Base-by-base conservation (phyloP, 2,797 vertebrate genomes). In the Sebastes taczanowskii region DNA sequence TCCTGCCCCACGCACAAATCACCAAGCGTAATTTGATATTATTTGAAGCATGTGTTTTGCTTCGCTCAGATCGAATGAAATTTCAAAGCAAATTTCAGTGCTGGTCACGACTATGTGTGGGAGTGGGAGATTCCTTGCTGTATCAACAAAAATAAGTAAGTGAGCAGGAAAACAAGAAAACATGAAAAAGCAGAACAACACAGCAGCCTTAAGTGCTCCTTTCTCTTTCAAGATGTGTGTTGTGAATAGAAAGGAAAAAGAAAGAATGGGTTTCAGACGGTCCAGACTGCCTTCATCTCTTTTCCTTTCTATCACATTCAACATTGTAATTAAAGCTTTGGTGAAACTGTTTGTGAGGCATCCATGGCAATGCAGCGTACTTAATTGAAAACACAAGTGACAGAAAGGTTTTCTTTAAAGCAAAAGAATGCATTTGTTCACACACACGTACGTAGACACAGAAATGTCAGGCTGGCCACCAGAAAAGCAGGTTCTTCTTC, bases 401-500 rank as follows among this genome's bases (percentile, higher is more conserved):
- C 32, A 49, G 23, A 68, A 38, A 74, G 23, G 4, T 60, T 49
- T 56, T 35, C 16, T 58, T 25, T n/a, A 13, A 53, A 46, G 22
- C 20, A 58, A 55, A 67, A 5, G 53, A 42, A 60, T 55, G 29
- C 3, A 23, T 63, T 32, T 42, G n/a, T 29, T 23, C 55, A 6
- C 29, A 16, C 13, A 23, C 22, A 53, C 3, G 42, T 9, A 5
- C 14, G 2, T 0, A 38, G n/a, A 46, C 5, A 27, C 4, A 46
- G 2, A 1, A 22, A 2, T 11, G 2, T 9, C 58, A 32, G 42
- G 29, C 61, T 29, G 32, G 38, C 32, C 71, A 64, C 79, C 55
- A 81, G 82, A 88, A 78, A 84, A 90, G 67, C 84, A 30, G 78
- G 86, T 81, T 92, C 29, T 78, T 86, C 67, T 68, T 79, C 27